Percentiles rank a stretch among this genome's conserved stretches.
These are phyloP conservation scores for Nylanderia fulva DNA, from an alignment of 1,140 invertebrate species.

Conservation along the genomic window DNA sequence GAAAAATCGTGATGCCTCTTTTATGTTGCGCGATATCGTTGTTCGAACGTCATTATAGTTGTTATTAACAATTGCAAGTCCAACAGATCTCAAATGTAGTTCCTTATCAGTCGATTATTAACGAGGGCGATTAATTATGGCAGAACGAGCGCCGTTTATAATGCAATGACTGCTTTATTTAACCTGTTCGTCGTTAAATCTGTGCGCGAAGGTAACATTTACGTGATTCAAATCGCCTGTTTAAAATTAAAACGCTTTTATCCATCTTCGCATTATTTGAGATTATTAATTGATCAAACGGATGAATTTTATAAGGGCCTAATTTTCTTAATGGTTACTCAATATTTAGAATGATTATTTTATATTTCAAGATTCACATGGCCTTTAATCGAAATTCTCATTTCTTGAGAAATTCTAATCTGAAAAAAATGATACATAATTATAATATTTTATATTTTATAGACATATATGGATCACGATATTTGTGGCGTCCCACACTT, in stretches of 20 bases:
- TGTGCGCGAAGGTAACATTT: neutral
- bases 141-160: slow-evolving; percentile 19
- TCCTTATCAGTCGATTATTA: slow-evolving; percentile 24
- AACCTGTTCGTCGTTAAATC: slow-evolving; percentile 12
- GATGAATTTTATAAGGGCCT: no score
- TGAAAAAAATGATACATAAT: neutral
- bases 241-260: slow-evolving; percentile 29
- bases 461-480: neutral
- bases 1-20: slow-evolving; percentile 23
- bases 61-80: slow-evolving; percentile 34
- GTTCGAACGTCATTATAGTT: neutral
- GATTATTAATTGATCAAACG: neutral
- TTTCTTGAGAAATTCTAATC: neutral
- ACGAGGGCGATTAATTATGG: slow-evolving; percentile 63
- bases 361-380: neutral
- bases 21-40: slow-evolving; percentile 9
- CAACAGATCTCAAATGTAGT: slow-evolving; percentile 61
- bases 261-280: slow-evolving; percentile 32
- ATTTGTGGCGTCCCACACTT: neutral
- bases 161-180: slow-evolving; percentile 19
- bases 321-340: no score
- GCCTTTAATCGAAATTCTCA: no score
- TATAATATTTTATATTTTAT: neutral
- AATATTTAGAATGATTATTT: no score
- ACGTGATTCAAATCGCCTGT: neutral